Percentiles rank a stretch among this genome's conserved stretches.
phyloP scores from a whole-genome alignment of 2,113 vertebrate species.

The Pseudolaguvia tuberculata region DNA sequence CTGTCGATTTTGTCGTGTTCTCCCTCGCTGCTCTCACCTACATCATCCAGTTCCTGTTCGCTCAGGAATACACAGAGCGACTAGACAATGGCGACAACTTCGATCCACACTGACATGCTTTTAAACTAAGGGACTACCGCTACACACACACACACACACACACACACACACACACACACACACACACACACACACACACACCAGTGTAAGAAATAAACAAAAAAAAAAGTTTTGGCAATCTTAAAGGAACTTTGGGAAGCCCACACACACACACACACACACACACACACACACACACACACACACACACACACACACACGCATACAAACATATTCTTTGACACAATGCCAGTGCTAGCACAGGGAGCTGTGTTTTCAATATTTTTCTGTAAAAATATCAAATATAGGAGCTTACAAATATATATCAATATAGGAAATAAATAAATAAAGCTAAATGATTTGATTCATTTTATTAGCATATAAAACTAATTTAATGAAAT shows the following conservation, averaged over 20 bases:
- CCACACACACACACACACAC: neutral
- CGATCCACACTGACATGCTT: constrained; percentile 39
- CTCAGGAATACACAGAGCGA: constrained; percentile 5
- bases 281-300: constrained; percentile 2
- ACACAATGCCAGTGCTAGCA: constrained; percentile 1
- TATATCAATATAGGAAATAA: no score
- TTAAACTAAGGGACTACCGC: constrained; percentile 10
- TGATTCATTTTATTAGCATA: no score
- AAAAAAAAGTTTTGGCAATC: constrained; percentile 33
- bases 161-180: constrained; percentile 9
- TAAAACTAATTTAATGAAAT: no score
- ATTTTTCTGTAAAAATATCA: no score
- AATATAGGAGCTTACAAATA: no score
- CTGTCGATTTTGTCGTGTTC: neutral
- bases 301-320: no score
- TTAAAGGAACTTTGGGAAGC: constrained; percentile 9
- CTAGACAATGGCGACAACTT: neutral
- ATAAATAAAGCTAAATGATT: no score
- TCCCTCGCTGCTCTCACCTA: neutral
- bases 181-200: constrained; percentile 2
- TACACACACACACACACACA: constrained; percentile 28
- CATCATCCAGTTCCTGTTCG: neutral
- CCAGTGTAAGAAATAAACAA: constrained; percentile 23
- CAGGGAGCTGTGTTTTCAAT: neutral
- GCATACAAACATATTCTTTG: no score